A percentile compares a stretch with the other conserved stretches of the same genome.
Conservation (phyloP, 2,888 invertebrate species). For the Ornithoptera priamus region DNA sequence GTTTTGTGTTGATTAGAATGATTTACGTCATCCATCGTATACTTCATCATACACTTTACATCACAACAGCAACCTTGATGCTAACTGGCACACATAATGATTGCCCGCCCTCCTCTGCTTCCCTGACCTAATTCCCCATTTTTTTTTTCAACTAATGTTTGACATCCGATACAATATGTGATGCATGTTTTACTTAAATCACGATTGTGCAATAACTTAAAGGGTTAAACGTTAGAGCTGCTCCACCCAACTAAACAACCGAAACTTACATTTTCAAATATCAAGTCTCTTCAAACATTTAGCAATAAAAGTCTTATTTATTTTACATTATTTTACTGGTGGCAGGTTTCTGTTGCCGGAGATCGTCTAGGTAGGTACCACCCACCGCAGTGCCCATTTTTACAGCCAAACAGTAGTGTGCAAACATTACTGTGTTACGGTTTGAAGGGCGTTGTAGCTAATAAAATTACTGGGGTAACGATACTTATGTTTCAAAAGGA, state of each 20-base stretch:
- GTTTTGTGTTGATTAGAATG: conserved; percentile 11
- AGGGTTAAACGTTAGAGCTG: background rate
- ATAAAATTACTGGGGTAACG: no score
- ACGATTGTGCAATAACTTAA: background rate
- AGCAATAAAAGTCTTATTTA: no score
- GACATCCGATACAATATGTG: conserved; percentile 22
- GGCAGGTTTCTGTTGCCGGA: no score
- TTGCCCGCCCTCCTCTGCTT: conserved; percentile 50
- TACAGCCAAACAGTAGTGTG: no score
- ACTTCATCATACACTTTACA: conserved; percentile 33
- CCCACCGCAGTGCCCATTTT: no score
- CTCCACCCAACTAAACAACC: background rate
- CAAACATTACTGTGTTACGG: no score
- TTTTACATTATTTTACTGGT: no score
- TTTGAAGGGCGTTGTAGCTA: no score
- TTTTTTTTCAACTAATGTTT: conserved; percentile 35
- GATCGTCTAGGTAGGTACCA: no score
- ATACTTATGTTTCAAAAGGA: no score
- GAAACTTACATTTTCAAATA: no score
- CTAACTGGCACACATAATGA: conserved; percentile 49
- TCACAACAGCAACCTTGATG: conserved; percentile 48
- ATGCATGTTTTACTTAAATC: conserved; percentile 17
- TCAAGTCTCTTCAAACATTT: no score
- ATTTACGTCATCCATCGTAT: conserved; percentile 28
- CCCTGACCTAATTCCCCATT: conserved; percentile 64